A percentile compares a stretch with the other conserved stretches of the same genome.
Evolutionary conservation across 2,113 vertebrate species (phyloP).

Genomic region (Scopus umbretta): DNA sequence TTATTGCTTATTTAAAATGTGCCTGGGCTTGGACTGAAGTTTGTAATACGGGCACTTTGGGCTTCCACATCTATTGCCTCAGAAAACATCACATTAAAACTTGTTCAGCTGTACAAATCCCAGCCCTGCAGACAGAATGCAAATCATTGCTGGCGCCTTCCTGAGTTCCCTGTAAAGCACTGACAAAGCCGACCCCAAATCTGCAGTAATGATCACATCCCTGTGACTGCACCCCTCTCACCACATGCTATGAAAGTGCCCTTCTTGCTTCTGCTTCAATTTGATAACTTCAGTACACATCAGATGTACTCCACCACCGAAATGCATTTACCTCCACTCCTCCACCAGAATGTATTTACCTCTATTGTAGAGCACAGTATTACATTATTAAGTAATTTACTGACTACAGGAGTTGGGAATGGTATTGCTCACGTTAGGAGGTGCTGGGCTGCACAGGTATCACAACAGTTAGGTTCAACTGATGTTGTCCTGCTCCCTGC

Average conservation of each 20-base stretch:
- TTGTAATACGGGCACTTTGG: background rate
- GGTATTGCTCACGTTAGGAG: background rate
- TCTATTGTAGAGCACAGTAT: background rate
- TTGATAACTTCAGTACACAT: background rate
- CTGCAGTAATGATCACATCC: background rate
- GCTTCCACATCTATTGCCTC: background rate
- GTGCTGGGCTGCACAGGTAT: background rate
- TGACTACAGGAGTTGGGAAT: background rate
- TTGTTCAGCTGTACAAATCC: constrained; percentile 50
- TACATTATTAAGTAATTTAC: background rate
- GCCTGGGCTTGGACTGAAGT: background rate
- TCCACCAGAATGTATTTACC: background rate
- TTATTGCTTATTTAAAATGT: constrained; percentile 45
- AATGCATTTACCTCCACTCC: background rate
- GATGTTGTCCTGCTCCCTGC: background rate
- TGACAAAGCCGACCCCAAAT: background rate
- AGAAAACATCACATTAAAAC: constrained; percentile 20
- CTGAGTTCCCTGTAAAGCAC: background rate
- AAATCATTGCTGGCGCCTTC: background rate
- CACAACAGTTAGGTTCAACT: background rate
- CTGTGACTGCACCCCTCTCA: background rate
- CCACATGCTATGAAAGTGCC: background rate
- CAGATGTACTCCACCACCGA: background rate
- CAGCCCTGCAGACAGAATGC: background rate
- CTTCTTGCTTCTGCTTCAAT: background rate